phyloP scores from a whole-genome alignment of 2,888 invertebrate genomes.

The Dione juno region DNA sequence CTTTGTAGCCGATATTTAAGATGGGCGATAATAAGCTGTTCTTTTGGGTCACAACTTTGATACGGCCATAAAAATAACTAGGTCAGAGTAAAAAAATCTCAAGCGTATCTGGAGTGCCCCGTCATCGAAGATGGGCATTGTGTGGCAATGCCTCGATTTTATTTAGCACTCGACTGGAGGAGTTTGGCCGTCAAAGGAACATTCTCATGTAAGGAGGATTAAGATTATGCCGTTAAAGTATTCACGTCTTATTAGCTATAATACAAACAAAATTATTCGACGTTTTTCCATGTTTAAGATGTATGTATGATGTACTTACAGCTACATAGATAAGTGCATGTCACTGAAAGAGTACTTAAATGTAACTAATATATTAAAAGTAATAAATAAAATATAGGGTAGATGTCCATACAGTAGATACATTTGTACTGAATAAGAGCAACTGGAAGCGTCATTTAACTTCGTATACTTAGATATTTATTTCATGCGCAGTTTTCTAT shows the following conservation, averaged over 20 bases:
- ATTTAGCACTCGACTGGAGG: conserved; percentile 62
- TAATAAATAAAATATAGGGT: too few species aligned
- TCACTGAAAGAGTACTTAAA: too few species aligned
- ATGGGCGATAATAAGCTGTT: conserved; percentile 33
- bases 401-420: too few species aligned
- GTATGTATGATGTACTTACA: too few species aligned
- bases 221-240: conserved; percentile 37
- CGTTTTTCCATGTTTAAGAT: not conserved
- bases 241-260: conserved; percentile 13
- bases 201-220: conserved; percentile 41
- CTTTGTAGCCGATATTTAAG: conserved; percentile 32
- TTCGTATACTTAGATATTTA: too few species aligned
- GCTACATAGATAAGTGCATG: too few species aligned
- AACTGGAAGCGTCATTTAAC: too few species aligned
- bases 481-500: too few species aligned
- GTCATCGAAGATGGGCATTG: conserved; percentile 46
- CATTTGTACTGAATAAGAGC: too few species aligned
- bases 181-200: conserved; percentile 51
- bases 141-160: conserved; percentile 59
- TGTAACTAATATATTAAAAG: too few species aligned
- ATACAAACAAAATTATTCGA: not conserved
- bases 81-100: conserved; percentile 43
- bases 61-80: conserved; percentile 42
- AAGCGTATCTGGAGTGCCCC: conserved; percentile 37
- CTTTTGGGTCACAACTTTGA: conserved; percentile 35